Evolutionary conservation across 2,888 invertebrate species (phyloP), one percentile per base, ranked within the genome.

Genomic region (Hyposoter didymator): DNA sequence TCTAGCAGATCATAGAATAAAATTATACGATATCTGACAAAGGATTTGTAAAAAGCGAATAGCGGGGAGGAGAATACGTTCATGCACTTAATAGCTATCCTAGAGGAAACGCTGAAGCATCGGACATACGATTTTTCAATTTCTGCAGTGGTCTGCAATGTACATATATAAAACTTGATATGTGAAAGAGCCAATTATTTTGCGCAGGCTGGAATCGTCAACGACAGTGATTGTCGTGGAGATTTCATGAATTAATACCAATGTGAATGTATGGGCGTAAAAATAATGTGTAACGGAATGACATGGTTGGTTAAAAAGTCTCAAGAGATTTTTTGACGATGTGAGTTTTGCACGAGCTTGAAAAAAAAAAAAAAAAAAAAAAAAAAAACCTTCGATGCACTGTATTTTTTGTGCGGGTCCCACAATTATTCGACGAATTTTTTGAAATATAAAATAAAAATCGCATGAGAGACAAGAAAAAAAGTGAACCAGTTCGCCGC

Each of bases 281-380:
- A 5, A 59, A 55, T 12, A 55, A 59, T 28, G 28, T 59, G 59
- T 28, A 28, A 28, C 28, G 28, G 28, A 28, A 59, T 28, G 55
- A 12, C 55, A 2, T 28, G 4, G 28, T 59, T 49, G 22, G 12
- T 39, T 39, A 28, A 28, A 59, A 14, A 28, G 12, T 59, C 28
- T 28, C 28, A 1, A 5, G n/a, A 64, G 10, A 39, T n/a, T 39
- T 39, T 39, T 64, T 4, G 64, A 64, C 8, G 39, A 22, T 28
- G 22, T 7, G 55, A 28, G 12, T 28, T 22, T 28, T 14, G 28
- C 47, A 49, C 28, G 59, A 28, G 59, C 14, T 14, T 0, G 14
- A 5, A n/a, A 39, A 49, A 72, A 55, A 72, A 72, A n/a, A 22
- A 19, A 72, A 55, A 72, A 72, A n/a, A 22, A 19, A 5, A n/a